Conservation (phyloP, 2,797 vertebrate genomes). For the Bryconaethiops microstoma region DNA sequence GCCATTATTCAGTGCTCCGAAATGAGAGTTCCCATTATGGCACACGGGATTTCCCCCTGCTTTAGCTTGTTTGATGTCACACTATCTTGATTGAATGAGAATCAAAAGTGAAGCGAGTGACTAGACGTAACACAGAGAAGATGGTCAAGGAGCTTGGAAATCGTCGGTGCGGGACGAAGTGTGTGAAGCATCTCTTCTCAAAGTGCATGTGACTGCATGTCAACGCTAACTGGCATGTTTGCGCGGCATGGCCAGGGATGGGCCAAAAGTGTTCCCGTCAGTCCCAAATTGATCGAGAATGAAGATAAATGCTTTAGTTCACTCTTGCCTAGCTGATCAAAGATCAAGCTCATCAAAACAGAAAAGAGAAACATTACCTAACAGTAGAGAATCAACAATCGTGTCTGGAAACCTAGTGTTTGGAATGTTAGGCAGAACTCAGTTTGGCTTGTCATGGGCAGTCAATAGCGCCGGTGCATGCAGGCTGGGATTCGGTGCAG, state of each 20-base stretch:
- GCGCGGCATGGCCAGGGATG: constrained; percentile 28
- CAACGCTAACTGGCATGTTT: constrained; percentile 42
- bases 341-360: neutral
- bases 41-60: constrained; percentile 4
- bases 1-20: constrained; percentile 1
- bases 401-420: neutral
- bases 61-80: constrained; percentile 6
- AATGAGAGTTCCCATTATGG: constrained; percentile 40
- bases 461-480: constrained; percentile 19
- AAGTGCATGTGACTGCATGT: constrained; percentile 57
- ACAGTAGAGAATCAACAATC: neutral
- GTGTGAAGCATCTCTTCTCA: constrained; percentile 58
- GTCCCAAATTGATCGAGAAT: constrained; percentile 44
- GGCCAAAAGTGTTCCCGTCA: constrained; percentile 35
- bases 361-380: neutral
- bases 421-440: constrained; percentile 14
- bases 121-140: constrained; percentile 39
- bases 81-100: too few species aligned
- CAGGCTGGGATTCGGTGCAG: constrained; percentile 24
- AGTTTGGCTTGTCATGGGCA: constrained; percentile 7
- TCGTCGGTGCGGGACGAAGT: constrained; percentile 39
- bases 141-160: neutral
- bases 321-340: neutral
- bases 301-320: constrained; percentile 52
- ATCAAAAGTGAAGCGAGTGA: constrained; percentile 44